phyloP scores from a whole-genome alignment of 2,113 vertebrate species.

The Azemiops feae region DNA sequence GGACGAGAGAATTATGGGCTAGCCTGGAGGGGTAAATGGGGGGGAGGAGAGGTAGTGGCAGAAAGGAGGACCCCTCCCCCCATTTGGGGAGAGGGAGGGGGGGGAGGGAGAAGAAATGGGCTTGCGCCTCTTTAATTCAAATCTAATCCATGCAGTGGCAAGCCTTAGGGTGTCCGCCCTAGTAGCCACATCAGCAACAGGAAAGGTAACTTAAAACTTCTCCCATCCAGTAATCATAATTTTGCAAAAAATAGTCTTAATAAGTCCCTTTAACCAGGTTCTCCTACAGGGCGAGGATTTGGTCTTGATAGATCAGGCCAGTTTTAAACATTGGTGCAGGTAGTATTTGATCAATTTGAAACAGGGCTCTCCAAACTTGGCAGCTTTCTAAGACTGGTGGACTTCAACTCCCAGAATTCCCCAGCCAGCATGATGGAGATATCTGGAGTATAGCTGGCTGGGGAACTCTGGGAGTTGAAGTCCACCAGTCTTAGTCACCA shows the following conservation, averaged over 20 bases:
- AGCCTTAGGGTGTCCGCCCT: background rate
- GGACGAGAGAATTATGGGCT: constrained; percentile 21
- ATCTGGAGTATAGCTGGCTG: too few species aligned
- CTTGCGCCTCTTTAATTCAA: background rate
- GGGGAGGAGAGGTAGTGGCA: background rate
- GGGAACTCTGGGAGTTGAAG: background rate
- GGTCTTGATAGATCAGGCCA: background rate
- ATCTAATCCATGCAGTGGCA: background rate
- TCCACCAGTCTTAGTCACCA: background rate
- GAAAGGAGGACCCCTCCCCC: background rate
- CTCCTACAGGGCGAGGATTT: background rate
- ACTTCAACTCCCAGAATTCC: background rate
- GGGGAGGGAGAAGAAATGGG: background rate
- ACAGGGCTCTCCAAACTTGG: background rate
- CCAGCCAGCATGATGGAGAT: background rate
- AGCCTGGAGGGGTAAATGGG: background rate
- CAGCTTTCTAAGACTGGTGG: background rate
- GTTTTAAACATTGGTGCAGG: background rate
- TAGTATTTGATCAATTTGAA: background rate
- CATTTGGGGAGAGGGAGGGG: background rate
- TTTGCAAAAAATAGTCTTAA: background rate
- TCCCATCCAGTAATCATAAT: background rate
- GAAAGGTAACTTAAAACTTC: background rate
- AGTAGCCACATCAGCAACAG: background rate
- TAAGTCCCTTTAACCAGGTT: background rate